Conservation (phyloP, 2,888 invertebrate genomes). For the Lochmaea crataegi region DNA sequence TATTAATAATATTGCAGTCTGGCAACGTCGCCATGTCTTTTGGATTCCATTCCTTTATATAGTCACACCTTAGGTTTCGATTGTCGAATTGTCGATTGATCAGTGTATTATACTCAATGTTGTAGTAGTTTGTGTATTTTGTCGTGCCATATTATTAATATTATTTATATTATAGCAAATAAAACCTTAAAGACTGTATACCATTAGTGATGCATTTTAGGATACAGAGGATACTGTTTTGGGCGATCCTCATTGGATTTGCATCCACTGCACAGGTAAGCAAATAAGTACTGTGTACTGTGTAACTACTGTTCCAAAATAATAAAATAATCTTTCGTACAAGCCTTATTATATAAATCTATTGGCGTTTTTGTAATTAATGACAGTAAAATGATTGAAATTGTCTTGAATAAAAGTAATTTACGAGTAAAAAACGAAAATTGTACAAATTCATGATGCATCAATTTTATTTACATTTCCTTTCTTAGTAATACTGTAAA, state of each 20-base stretch:
- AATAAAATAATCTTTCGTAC: background rate
- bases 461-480: slow-evolving; percentile 7
- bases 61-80: slow-evolving; percentile 13
- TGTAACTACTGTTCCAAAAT: slow-evolving; percentile 8
- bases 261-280: slow-evolving; percentile 82
- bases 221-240: slow-evolving; percentile 80
- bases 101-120: slow-evolving; percentile 60
- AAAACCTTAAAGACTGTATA: slow-evolving; percentile 58
- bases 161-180: slow-evolving; percentile 57
- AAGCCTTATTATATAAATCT: background rate
- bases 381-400: background rate
- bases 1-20: background rate
- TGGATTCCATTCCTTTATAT: slow-evolving; percentile 11
- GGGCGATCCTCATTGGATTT: slow-evolving; percentile 79
- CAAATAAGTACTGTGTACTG: slow-evolving; percentile 14
- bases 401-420: background rate
- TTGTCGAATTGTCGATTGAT: slow-evolving; percentile 55
- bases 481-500: background rate
- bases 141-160: slow-evolving; percentile 63
- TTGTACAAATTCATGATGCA: background rate
- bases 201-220: slow-evolving; percentile 79
- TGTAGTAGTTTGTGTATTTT: slow-evolving; percentile 60
- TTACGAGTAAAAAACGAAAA: no score
- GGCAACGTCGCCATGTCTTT: background rate
- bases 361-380: background rate